Conservation (phyloP, 2,113 vertebrate genomes). For the Tapirus terrestris region DNA sequence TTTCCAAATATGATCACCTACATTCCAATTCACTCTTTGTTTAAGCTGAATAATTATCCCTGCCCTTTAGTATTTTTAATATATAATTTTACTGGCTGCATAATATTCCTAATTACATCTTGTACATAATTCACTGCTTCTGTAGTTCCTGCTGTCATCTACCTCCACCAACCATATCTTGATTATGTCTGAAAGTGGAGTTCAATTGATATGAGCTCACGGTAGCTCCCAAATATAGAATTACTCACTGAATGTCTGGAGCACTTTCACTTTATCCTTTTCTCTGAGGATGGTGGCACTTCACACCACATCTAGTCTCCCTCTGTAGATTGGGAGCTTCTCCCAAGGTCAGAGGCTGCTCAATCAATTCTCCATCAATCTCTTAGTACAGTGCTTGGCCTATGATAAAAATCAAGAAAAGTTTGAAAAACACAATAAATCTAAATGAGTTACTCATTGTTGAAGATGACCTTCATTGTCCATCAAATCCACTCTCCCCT, state of each 20-base stretch:
- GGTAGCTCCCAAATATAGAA: not conserved
- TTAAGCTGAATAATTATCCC: no score
- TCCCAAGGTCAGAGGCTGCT: not conserved
- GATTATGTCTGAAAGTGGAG: not conserved
- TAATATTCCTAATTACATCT: no score
- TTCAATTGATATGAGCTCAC: not conserved
- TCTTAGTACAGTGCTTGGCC: not conserved
- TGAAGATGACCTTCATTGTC: not conserved
- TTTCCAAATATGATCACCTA: not conserved
- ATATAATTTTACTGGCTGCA: not conserved
- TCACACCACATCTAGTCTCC: not conserved
- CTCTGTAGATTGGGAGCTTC: not conserved
- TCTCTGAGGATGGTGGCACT: no score
- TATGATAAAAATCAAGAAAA: not conserved
- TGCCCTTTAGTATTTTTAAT: no score
- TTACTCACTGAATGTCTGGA: not conserved
- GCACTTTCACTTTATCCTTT: not conserved
- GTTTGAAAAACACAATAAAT: no score
- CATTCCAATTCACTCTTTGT: not conserved
- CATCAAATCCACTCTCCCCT: not conserved
- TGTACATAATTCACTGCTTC: not conserved
- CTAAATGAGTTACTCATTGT: not conserved
- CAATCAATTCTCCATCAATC: not conserved
- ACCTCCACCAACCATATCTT: not conserved
- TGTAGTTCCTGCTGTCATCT: not conserved